Conservation (phyloP, 2,113 vertebrate genomes). For the Centropristis striata region DNA sequence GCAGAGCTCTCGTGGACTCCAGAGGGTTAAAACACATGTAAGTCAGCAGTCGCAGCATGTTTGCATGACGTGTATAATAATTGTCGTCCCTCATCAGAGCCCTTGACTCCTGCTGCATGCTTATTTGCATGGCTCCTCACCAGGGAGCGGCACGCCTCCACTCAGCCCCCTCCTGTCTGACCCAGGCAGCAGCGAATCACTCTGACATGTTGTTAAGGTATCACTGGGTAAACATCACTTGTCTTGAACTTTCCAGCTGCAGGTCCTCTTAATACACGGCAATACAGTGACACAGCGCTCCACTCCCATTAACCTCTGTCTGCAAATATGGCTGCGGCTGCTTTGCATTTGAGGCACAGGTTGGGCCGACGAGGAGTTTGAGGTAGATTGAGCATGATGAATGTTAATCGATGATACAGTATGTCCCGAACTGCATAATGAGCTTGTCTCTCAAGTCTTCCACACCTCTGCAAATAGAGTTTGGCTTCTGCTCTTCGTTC, state of each 20-base stretch:
- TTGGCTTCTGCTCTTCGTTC: constrained; percentile 66
- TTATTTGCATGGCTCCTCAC: constrained; percentile 30
- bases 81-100: constrained; percentile 14
- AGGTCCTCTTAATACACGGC: constrained; percentile 70
- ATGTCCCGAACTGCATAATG: constrained; percentile 77
- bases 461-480: constrained; percentile 66
- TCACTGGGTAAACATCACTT: constrained; percentile 67
- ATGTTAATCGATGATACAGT: constrained; percentile 82
- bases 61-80: background rate
- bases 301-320: constrained; percentile 79
- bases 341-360: constrained; percentile 70
- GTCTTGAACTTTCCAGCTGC: constrained; percentile 69
- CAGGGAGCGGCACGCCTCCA: constrained; percentile 11
- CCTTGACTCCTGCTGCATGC: background rate
- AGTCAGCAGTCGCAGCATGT: background rate
- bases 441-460: constrained; percentile 66
- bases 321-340: constrained; percentile 63
- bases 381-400: constrained; percentile 83
- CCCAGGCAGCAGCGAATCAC: constrained; percentile 42
- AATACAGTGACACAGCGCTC: constrained; percentile 64
- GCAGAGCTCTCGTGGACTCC: too few relatives aligned
- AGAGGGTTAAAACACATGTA: background rate
- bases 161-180: constrained; percentile 37
- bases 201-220: constrained; percentile 60
- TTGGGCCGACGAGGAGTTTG: constrained; percentile 53